Evolutionary conservation across 2,797 vertebrate species (phyloP), one percentile per base, ranked within the genome.

Genomic region (Molossus alvarezi): DNA sequence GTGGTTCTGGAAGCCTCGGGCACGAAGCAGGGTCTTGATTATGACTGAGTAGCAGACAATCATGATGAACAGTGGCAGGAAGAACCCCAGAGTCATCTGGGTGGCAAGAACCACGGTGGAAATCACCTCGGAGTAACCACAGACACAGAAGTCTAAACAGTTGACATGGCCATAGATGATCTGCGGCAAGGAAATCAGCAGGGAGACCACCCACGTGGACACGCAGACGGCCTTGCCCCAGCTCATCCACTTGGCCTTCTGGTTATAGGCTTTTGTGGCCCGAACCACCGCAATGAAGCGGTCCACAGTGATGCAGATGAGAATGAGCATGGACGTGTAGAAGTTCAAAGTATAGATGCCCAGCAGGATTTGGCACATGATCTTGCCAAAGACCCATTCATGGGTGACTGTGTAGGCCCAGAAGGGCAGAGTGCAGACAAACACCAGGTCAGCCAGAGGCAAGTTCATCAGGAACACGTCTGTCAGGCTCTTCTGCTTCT

Each of bases 401-500:
- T 88, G 92, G 20, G 94, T 72, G 72, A 94, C 95, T 3, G 97
- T 93, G 4, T 98, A 97, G 83, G 97, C 96, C 96, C 98, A 98
- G 76, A 98, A 98, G 48, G 98, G 98, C 90, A 98, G 88, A 0
- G 97, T 98, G 41, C 97, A 98, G 62, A 98, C 96, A 18, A 98
- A 98, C 81, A 98, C 33, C 69, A 98, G 97, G 82, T 98, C 98
- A 1, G 98, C 98, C 93, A 94, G 37, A 29, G 98, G 97, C 79
- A 99, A 20, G 15, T 98, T 98, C 69, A 98, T 65, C 90, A 98
- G 95, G 96, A 98, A 95, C 53, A 97, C 13, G 3, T 98, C 97
- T 0, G 98, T 98, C 41, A 98, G 25, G 0, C 4, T 98, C 90
- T 95, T 98, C 51, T 94, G 51, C 92, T 98, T 98, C 93, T 97